Base-by-base conservation (phyloP, 2,888 invertebrate genomes). In the Athetis lepigone region DNA sequence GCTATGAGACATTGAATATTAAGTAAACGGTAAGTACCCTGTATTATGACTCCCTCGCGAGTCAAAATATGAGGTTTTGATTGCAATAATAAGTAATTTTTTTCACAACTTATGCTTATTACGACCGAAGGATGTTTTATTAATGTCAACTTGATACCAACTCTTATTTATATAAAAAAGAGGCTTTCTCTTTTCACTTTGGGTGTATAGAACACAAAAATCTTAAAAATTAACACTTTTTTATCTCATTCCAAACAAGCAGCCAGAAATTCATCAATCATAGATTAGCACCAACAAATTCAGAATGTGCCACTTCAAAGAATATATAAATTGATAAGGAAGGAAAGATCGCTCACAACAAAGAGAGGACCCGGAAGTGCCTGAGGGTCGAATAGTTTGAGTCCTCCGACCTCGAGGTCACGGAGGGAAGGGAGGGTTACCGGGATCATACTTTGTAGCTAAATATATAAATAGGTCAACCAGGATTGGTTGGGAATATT, bases 311-410 rank as follows among this genome's bases (percentile, higher is more conserved):
- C 79, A 80, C 79, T 80, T 83, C 80, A 85, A 79, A 84, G 79
- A 75, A 77, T 79, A 79, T 80, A 75, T 77, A 76, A 75, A 85
- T 80, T 79, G 84, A 81, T 83, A 85, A 82, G 79, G 80, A 70
- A 65, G 84, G 83, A 86, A 87, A 84, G 84, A 86, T 88, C 85
- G 80, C 75, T 77, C 78, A 74, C 72, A 78, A 86, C 86, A 88
- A 89, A 89, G 87, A 86, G 86, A 82, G 80, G 79, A 71, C 64
- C 82, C 83, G 86, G 87, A 85, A 86, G 69, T 75, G 79, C 86
- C 86, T 72, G 70, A 83, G 81, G 86, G 86, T 71, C 76, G 85
- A 85, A 87, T 88, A 88, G 87, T 88, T 87, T 82, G 77, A 72
- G 77, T 67, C 70, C 74, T 75, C 60, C 61, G 65, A 64, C 77